A percentile compares a stretch with the other conserved stretches of the same genome.
Conservation (phyloP, 2,797 vertebrate species). For the Scolopax rusticola region DNA sequence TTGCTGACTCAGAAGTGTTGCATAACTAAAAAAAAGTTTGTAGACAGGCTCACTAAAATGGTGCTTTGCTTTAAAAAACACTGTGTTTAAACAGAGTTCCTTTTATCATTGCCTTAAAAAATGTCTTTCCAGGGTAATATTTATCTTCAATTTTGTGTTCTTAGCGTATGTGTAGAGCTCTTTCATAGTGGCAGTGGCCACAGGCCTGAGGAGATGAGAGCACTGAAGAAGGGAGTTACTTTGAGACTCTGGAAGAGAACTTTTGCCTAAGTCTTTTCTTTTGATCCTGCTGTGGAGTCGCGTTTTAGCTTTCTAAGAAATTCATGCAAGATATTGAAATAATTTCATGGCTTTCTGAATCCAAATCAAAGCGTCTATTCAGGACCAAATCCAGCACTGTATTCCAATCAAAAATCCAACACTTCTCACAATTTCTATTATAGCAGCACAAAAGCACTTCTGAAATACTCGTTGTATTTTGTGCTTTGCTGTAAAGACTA, state of each 20-base stretch:
- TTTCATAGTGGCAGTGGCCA: not conserved
- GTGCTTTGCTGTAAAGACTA: not conserved
- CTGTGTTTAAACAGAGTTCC: not conserved
- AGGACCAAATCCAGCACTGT: not conserved
- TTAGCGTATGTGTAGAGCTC: not conserved
- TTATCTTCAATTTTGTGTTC: constrained; percentile 31
- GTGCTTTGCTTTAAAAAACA: not conserved
- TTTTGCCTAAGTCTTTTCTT: not conserved
- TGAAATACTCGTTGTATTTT: not conserved
- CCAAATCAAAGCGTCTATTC: not conserved
- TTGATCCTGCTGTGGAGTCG: not conserved
- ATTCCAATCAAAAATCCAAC: not conserved
- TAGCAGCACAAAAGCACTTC: not conserved
- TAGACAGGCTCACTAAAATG: not conserved
- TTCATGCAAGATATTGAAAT: not conserved
- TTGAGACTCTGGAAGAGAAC: not conserved
- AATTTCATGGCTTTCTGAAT: not conserved
- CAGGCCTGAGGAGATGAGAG: not conserved
- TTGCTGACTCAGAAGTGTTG: constrained; percentile 40
- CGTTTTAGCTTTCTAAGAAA: not conserved
- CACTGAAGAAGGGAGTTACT: not conserved
- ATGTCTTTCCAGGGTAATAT: not conserved
- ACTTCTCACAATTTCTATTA: not conserved
- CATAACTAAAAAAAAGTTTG: not conserved
- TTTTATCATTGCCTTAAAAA: not conserved